Base-by-base conservation (phyloP, 1,140 invertebrate species). In the Penaeus japonicus region DNA sequence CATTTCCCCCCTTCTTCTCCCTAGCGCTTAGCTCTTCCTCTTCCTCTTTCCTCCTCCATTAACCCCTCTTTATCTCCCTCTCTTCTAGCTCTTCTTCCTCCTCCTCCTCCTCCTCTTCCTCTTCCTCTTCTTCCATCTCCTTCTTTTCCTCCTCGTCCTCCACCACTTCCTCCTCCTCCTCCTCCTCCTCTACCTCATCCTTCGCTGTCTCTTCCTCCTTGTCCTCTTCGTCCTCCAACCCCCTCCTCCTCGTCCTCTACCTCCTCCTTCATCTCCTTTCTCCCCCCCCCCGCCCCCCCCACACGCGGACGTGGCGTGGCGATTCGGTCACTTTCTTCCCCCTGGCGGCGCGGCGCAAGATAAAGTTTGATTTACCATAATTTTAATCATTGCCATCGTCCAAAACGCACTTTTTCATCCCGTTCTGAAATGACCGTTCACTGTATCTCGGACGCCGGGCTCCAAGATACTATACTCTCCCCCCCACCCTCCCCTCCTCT, bases 301-400 rank as follows among this genome's bases (percentile, higher is more conserved):
- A 18, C 4, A 12, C 30, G n/a, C 7, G 18, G 22, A 24, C 82
- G 20, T 70, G 20, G 7, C 24, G 12, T 57, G n/a, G 15, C 24
- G 32, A 57, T 35, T 27, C 65, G 53, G 53, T 65, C 73, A 75
- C 84, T 77, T 77, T 55, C 53, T 77, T 75, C 39, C 62, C 62
- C 27, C 62, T n/a, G 39, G 39, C 84, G 57, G 35, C 55, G 59
- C 81, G 81, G 81, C 62, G 81, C 78, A 79, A 86, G 84, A 86
- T 86, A 86, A 86, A 86, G 73, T 86, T 86, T 86, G 84, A 86
- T 86, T 86, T 86, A 86, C 73, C 84, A 86, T 86, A 79, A 86
- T 86, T 86, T 86, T 86, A 86, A 86, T 86, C 84, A 86, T 86
- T 79, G 84, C 75, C 73, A 78, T 86, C 84, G 84, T 53, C 84